Evolutionary conservation across 2,113 vertebrate species (phyloP).

Genomic region (Cephalopholis sonnerati): DNA sequence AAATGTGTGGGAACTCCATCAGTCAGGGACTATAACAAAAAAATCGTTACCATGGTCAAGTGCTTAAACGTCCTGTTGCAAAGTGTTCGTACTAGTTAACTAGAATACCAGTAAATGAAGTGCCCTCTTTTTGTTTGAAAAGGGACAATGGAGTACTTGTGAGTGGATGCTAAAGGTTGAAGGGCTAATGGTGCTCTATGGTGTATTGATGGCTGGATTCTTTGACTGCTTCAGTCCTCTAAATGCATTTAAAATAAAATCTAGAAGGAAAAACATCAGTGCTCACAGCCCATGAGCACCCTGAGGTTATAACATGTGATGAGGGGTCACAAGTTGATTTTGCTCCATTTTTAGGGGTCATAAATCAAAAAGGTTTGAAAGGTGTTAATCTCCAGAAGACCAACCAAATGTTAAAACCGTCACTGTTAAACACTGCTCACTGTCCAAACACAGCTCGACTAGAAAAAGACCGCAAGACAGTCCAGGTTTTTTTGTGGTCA

Average conservation of each 20-base stretch:
- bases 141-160: not conserved
- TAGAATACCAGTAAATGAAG: not conserved
- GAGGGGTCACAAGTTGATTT: not conserved
- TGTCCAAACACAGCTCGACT: not conserved
- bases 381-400: not conserved
- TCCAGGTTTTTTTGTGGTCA: not conserved
- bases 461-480: not conserved
- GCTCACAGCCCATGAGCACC: not conserved
- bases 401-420: not conserved
- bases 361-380: not conserved
- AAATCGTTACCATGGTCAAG: too few relatives aligned
- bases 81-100: not conserved
- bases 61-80: not conserved
- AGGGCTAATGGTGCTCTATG: not conserved
- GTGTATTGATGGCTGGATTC: not conserved
- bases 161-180: not conserved
- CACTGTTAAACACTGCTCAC: not conserved
- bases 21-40: not conserved
- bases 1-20: not conserved
- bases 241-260: not conserved
- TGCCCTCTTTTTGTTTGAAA: not conserved
- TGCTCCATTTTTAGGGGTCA: not conserved
- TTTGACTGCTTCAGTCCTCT: not conserved
- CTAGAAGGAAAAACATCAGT: not conserved
- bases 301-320: not conserved